These are phyloP conservation scores for Sebastes matsubarae DNA, from an alignment of 2,797 vertebrate species.

Conservation along the genomic window DNA sequence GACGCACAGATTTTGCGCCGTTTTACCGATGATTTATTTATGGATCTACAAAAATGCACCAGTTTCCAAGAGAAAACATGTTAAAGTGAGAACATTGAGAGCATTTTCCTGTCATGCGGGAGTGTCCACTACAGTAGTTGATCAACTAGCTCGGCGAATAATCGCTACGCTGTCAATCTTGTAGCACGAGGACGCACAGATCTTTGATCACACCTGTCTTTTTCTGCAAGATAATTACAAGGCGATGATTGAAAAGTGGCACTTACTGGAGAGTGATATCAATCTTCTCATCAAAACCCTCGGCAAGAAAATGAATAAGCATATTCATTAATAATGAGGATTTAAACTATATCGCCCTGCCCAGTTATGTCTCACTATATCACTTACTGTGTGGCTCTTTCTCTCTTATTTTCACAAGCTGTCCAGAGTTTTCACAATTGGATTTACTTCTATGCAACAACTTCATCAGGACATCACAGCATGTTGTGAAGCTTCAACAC, in stretches of 20 bases:
- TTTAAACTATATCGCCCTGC: neutral
- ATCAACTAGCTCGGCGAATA: no score
- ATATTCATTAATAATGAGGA: neutral
- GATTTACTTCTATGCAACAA: constrained; percentile 61
- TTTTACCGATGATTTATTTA: no score
- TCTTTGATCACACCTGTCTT: no score
- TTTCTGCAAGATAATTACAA: no score
- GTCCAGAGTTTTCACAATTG: neutral
- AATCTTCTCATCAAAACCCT: neutral
- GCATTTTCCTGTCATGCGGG: no score
- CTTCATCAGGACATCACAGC: neutral
- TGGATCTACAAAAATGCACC: no score
- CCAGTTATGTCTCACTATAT: neutral
- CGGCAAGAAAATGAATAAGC: neutral
- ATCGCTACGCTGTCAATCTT: accelerated
- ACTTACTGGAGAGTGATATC: neutral
- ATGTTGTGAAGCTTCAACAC: neutral
- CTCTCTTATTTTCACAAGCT: neutral
- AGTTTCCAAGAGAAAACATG: neutral
- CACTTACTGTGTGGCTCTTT: neutral
- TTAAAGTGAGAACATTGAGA: neutral
- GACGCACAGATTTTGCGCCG: no score
- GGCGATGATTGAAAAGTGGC: no score
- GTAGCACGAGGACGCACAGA: no score
- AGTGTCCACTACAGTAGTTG: no score